Evolutionary conservation across 2,888 invertebrate species (phyloP).

Genomic region (Gymnoscelis rufifasciata): DNA sequence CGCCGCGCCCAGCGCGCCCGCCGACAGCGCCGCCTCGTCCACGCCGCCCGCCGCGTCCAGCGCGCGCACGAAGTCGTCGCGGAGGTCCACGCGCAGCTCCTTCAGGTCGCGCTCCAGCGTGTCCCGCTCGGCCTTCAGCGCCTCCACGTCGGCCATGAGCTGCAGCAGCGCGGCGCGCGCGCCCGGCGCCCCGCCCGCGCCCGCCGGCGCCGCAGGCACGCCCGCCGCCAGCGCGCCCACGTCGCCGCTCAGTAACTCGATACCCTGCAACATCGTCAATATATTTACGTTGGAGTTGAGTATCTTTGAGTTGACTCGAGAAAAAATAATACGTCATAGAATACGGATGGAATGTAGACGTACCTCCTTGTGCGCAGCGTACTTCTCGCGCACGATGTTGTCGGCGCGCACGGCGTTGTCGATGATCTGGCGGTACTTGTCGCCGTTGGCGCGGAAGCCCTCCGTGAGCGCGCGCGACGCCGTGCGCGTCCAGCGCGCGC

Average conservation of each 20-base stretch:
- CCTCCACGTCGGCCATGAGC: constrained; percentile 88
- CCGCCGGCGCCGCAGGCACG: constrained; percentile 82
- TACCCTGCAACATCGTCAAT: constrained; percentile 82
- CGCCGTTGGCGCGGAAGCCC: constrained; percentile 91
- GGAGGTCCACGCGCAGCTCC: constrained; percentile 82
- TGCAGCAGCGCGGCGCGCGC: constrained; percentile 82
- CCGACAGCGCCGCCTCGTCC: constrained; percentile 88
- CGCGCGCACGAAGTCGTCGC: constrained; percentile 51
- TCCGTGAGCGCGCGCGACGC: constrained; percentile 92
- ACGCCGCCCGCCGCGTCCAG: constrained; percentile 89
- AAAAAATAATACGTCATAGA: no score
- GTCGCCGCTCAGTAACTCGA: constrained; percentile 88
- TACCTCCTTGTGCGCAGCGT: constrained; percentile 82
- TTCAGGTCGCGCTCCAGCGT: constrained; percentile 85
- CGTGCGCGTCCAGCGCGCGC: constrained; percentile 94
- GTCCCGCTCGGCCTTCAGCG: constrained; percentile 92
- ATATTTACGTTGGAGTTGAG: no score
- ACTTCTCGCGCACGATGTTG: constrained; percentile 92
- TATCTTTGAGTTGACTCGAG: no score
- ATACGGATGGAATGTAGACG: background rate
- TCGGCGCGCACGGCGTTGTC: constrained; percentile 92
- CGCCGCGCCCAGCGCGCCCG: constrained; percentile 89
- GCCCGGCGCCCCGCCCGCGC: constrained; percentile 67
- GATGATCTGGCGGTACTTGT: constrained; percentile 95
- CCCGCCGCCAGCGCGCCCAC: constrained; percentile 83